Conservation (phyloP, 2,888 invertebrate species). For the Vanessa cardui region DNA sequence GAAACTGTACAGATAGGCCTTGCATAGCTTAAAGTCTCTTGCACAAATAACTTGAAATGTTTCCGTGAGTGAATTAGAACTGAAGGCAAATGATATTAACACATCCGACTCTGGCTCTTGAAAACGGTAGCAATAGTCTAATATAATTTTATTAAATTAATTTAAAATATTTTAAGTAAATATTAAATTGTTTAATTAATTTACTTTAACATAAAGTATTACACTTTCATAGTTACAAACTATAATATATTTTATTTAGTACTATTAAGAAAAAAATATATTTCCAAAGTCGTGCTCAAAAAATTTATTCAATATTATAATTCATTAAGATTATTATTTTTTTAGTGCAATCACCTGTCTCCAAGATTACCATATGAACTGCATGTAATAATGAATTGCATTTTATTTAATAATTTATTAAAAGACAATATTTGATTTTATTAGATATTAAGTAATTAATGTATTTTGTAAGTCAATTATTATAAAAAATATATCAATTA, state of each 20-base stretch:
- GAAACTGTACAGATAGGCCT: slow-evolving; percentile 18
- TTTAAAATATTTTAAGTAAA: slow-evolving; percentile 13
- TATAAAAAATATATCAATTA: slow-evolving; percentile 5
- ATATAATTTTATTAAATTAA: slow-evolving; percentile 16
- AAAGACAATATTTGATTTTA: slow-evolving; percentile 24
- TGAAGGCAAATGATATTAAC: slow-evolving; percentile 16
- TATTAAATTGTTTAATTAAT: slow-evolving; percentile 3
- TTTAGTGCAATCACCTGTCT: background rate
- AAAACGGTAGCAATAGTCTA: slow-evolving; percentile 18
- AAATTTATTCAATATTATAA: background rate
- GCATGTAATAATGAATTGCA: background rate
- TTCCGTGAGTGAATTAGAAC: slow-evolving; percentile 9
- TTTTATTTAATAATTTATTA: slow-evolving; percentile 3
- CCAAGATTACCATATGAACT: no score
- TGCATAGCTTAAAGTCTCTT: slow-evolving; percentile 16
- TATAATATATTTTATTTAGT: background rate
- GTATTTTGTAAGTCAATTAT: slow-evolving; percentile 17
- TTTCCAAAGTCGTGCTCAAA: background rate
- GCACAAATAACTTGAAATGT: slow-evolving; percentile 21
- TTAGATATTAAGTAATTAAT: slow-evolving; percentile 18
- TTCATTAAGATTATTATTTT: background rate
- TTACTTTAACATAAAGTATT: slow-evolving; percentile 1
- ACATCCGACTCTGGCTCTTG: slow-evolving; percentile 26
- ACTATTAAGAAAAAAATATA: no score
- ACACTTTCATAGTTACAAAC: background rate